Conservation (phyloP, 53 echinoderm and acorn worm genomes). For the Glandiceps talaboti region DNA sequence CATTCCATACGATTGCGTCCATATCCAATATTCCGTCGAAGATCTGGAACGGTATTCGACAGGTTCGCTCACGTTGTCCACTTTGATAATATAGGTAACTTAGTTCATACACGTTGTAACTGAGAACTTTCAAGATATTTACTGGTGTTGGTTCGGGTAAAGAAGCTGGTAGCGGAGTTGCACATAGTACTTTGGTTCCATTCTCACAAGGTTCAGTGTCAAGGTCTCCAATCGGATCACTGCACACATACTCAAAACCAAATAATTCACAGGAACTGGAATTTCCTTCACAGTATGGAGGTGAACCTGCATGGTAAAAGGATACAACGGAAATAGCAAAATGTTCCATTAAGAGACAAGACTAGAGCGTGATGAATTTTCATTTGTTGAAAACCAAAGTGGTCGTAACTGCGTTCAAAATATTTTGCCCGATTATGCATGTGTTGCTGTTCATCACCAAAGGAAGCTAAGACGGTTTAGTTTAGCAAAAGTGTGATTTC, state of each 20-base stretch:
- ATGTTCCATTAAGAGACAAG: no score
- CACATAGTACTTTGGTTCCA: constrained; percentile 1
- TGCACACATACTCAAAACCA: constrained; percentile 7
- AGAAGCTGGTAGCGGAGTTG: neutral
- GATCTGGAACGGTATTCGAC: neutral
- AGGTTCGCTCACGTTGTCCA: constrained; percentile 6
- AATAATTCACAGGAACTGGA: neutral
- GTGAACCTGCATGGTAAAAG: neutral
- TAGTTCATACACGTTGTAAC: constrained; percentile 2
- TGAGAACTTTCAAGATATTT: neutral
- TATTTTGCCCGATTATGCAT: neutral
- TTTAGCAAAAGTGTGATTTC: no score
- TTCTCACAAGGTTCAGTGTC: neutral
- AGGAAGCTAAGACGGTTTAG: no score
- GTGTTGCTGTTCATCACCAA: no score
- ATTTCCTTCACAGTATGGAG: neutral
- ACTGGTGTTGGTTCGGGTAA: neutral
- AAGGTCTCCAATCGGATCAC: neutral
- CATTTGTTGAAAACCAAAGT: no score
- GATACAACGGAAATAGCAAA: no score
- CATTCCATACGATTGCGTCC: neutral
- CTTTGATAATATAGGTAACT: neutral
- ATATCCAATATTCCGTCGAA: neutral
- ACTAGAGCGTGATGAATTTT: no score
- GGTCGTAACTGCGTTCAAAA: neutral